Evolutionary conservation across 1,140 invertebrate genomes (phyloP).

Genomic region (Pogonus chalceus): DNA sequence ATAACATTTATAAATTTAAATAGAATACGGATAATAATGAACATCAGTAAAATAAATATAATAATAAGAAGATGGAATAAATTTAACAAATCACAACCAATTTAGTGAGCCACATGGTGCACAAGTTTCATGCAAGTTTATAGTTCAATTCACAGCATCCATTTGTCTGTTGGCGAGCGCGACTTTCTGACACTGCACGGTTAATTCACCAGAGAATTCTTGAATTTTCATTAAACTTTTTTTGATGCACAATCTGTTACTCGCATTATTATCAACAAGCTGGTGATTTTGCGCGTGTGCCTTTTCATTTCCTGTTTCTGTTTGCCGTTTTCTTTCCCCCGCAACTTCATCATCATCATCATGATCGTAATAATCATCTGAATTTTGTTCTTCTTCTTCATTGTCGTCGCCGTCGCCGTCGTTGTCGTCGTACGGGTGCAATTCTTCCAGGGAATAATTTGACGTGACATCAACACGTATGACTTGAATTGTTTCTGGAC

Average conservation of each 20-base stretch:
- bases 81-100: too few relatives aligned
- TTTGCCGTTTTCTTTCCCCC: neutral
- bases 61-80: too few relatives aligned
- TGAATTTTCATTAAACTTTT: neutral
- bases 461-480: constrained; percentile 32
- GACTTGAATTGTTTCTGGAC: constrained; percentile 30
- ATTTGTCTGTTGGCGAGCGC: neutral
- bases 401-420: neutral
- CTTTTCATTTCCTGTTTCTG: neutral
- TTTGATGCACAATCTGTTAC: neutral
- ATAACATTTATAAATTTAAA: too few relatives aligned
- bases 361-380: neutral
- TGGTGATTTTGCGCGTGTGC: neutral
- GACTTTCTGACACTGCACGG: neutral
- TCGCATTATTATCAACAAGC: neutral
- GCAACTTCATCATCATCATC: constrained; percentile 4
- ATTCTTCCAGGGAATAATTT: constrained; percentile 19
- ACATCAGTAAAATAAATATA: too few relatives aligned
- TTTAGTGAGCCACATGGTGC: too few relatives aligned
- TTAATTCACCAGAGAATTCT: neutral
- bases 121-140: too few relatives aligned
- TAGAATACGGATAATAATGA: too few relatives aligned
- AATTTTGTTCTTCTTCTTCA: neutral
- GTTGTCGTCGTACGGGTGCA: neutral
- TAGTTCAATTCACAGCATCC: too few relatives aligned